phyloP scores from a whole-genome alignment of 2,888 invertebrate genomes.

The Apoda limacodes region DNA sequence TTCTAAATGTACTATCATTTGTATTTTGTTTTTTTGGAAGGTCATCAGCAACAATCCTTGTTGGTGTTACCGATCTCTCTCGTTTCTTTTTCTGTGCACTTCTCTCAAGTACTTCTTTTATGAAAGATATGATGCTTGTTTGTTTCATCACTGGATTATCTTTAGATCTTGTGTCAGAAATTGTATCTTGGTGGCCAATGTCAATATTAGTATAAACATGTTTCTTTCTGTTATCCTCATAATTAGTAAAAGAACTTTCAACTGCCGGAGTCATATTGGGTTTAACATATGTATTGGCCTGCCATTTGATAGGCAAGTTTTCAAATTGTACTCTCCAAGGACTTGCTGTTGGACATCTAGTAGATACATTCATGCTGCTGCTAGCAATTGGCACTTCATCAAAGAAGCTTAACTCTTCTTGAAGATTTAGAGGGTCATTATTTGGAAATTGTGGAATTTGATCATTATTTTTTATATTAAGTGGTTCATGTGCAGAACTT shows the following conservation, averaged over 20 bases:
- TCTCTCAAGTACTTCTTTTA: constrained; percentile 48
- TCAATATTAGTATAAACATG: constrained; percentile 57
- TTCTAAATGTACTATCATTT: constrained; percentile 7
- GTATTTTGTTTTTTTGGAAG: constrained; percentile 4
- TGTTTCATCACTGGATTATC: constrained; percentile 41
- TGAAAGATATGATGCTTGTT: constrained; percentile 56
- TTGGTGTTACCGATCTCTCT: constrained; percentile 32
- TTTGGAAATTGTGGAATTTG: constrained; percentile 2
- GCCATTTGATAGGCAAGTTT: constrained; percentile 56
- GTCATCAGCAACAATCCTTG: constrained; percentile 24
- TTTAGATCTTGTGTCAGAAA: constrained; percentile 30
- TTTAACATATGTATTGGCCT: constrained; percentile 52
- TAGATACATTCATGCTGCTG: constrained; percentile 52
- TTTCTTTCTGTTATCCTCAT: constrained; percentile 37
- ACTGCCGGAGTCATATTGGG: constrained; percentile 63
- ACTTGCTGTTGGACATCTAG: constrained; percentile 43
- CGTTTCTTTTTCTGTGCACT: constrained; percentile 43
- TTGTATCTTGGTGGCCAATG: constrained; percentile 27
- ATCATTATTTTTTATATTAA: neutral
- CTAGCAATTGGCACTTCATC: constrained; percentile 55
- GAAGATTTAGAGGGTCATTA: constrained; percentile 44
- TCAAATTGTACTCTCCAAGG: constrained; percentile 61
- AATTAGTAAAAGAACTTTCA: constrained; percentile 51
- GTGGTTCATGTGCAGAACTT: constrained; percentile 14
- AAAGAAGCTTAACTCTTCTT: constrained; percentile 49